Conservation (phyloP, 35 echinoderm and acorn worm species). For the Nesometra sesokonis region DNA sequence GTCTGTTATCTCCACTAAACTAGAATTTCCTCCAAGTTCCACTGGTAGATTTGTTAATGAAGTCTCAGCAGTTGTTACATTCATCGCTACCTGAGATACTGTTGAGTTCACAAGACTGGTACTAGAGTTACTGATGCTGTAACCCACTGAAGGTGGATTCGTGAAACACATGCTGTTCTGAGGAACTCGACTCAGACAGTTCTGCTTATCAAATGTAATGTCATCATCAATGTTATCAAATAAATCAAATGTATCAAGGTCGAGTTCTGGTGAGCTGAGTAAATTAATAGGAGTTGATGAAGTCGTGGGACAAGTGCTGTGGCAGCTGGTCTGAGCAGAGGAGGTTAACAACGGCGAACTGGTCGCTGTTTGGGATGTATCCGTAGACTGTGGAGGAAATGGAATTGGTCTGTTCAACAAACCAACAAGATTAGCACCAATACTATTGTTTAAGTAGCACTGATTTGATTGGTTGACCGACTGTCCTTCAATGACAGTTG, state of each 20-base stretch:
- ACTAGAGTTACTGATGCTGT: neutral
- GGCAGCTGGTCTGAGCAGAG: neutral
- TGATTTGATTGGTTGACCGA: neutral
- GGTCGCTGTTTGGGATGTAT: neutral
- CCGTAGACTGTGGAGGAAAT: neutral
- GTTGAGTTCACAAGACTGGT: neutral
- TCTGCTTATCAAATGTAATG: neutral
- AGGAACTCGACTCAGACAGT: neutral
- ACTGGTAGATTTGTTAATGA: neutral
- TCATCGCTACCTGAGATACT: neutral
- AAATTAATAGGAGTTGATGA: neutral
- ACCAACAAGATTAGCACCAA: neutral
- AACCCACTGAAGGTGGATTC: neutral
- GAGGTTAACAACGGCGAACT: neutral
- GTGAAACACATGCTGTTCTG: neutral
- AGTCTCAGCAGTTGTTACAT: neutral
- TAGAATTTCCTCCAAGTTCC: neutral
- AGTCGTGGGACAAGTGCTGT: neutral
- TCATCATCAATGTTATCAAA: neutral
- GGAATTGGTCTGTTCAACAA: neutral
- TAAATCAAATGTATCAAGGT: neutral
- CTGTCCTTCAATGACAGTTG: neutral
- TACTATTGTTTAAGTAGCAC: neutral
- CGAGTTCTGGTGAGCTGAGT: neutral
- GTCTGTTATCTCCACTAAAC: conserved; percentile 69